Conservation (phyloP, 2,888 invertebrate genomes). For the Pharmacophagus antenor region DNA sequence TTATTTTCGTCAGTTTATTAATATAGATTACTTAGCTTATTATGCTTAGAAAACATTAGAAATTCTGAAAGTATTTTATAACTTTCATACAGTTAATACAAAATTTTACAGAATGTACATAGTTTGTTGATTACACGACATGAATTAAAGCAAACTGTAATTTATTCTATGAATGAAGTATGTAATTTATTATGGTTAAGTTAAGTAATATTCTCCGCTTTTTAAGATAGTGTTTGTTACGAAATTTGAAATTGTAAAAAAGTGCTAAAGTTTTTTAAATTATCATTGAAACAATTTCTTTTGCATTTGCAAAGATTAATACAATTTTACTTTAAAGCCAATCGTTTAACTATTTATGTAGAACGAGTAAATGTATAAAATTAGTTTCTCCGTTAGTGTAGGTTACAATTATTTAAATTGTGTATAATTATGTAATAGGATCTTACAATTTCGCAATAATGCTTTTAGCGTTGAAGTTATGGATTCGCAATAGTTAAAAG, state of each 20-base stretch:
- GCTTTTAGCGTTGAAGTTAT: slow-evolving; percentile 8
- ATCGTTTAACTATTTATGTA: neutral
- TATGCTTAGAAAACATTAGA: neutral
- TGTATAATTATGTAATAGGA: slow-evolving; percentile 2
- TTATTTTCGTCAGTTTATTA: no score
- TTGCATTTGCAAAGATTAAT: neutral
- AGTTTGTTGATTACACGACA: no score
- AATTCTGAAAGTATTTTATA: neutral
- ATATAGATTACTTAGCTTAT: no score
- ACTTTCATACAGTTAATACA: neutral
- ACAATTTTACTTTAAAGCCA: neutral
- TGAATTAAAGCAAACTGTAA: no score
- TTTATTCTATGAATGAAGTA: no score
- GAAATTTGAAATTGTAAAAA: neutral
- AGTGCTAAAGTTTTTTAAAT: neutral
- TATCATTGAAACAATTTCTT: no score
- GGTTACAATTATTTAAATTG: slow-evolving; percentile 12
- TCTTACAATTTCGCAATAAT: neutral
- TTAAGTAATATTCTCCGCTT: no score
- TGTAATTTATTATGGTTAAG: no score
- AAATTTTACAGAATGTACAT: no score
- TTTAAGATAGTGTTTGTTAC: no score
- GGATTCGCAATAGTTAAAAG: neutral
- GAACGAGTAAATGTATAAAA: slow-evolving; percentile 5
- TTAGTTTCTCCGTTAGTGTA: neutral